Base-by-base conservation (phyloP, 2,113 vertebrate species). In the Electrona antarctica region DNA sequence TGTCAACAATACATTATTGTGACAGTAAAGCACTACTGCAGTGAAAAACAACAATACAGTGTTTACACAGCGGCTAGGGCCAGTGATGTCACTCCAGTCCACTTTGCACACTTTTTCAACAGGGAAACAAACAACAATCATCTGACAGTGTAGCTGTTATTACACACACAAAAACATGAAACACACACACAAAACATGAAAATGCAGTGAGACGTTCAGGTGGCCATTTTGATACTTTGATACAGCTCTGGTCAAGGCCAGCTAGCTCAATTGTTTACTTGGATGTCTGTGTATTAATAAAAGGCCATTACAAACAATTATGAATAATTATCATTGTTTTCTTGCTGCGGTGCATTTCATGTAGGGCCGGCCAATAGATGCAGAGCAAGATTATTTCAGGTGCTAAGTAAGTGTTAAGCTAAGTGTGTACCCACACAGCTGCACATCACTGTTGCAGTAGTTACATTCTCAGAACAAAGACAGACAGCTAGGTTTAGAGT, bases 221-320 rank as follows among this genome's bases (percentile, higher is more conserved):
- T 90, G 83, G 90, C 90, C 88, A 91, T 91, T 91, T 91, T 91
- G 90, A 89, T 90, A 87, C 29, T 85, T 85, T 85, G 88, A 41
- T 4, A 76, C 81, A 90, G 82, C 79, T 80, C 80, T 73, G 86
- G 76, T 77, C 62, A 80, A 41, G 33, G 78, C 60, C 73, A 79
- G 83, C 69, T 82, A 67, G 76, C 64, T 41, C n/a, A 67, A 71
- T 21, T 21, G 21, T 21, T 21, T 21, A 21, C 21, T 21, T 21
- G 68, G 12, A 14, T 3, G 6, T 41, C 33, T 57, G 62, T 3
- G n/a, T 0, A 41, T 45, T 33, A 3, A 8, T 11, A 7, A 28
- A 41, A n/a, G 48, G 13, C 5, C 33, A 41, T 4, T 41, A 6
- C 33, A 41, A 41, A 21, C 21, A 21, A 21, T 21, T 21, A 21